These are phyloP conservation scores for Cryptotis parvus DNA, from an alignment of 2,113 vertebrate genomes.

Conservation along the genomic window DNA sequence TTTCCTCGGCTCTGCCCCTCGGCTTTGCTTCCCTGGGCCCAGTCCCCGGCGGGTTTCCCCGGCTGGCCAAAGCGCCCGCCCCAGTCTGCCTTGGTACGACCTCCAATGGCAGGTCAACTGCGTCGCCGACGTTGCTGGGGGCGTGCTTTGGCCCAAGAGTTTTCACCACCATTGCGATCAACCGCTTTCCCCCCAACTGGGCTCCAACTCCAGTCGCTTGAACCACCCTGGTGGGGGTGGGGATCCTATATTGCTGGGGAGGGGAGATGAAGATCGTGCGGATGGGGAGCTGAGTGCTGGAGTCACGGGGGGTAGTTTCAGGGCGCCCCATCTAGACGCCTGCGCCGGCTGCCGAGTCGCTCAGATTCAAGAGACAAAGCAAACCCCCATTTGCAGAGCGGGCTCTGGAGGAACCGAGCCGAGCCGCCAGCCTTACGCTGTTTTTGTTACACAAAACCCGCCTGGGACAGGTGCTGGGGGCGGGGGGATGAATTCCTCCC, in stretches of 20 bases:
- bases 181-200: background rate
- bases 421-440: background rate
- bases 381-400: background rate
- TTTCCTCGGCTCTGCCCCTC: background rate
- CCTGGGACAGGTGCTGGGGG: conserved; percentile 61
- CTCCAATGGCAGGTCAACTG: background rate
- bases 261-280: background rate
- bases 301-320: background rate
- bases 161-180: conserved; percentile 27
- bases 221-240: background rate
- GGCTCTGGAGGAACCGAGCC: no score
- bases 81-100: background rate
- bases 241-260: background rate
- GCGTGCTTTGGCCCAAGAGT: no score
- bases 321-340: background rate
- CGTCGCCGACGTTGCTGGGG: background rate
- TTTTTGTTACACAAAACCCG: conserved; percentile 29
- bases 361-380: background rate
- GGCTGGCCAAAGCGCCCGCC: background rate
- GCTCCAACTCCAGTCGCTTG: conserved; percentile 9
- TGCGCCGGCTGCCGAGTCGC: background rate
- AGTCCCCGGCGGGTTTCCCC: background rate
- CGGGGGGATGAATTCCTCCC: background rate
- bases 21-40: background rate
- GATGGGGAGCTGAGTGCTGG: background rate